Evolutionary conservation across 2,113 vertebrate species (phyloP).

Genomic region (Eulemur macaco): DNA sequence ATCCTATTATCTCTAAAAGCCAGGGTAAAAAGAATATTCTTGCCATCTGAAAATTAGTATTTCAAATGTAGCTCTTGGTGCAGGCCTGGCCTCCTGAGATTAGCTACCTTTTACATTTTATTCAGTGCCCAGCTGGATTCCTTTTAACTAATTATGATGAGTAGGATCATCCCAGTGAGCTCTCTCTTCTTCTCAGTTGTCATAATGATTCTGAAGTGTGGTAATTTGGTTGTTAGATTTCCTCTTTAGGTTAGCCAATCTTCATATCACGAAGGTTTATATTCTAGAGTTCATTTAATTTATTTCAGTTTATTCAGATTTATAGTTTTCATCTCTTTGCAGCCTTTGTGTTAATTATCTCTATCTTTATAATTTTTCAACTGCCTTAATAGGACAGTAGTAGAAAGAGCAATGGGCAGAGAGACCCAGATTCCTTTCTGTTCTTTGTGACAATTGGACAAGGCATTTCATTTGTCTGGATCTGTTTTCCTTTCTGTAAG

Average conservation of each 20-base stretch:
- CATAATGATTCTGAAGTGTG: slow-evolving; percentile 34
- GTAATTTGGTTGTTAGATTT: slow-evolving; percentile 45
- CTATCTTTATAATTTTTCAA: slow-evolving; percentile 19
- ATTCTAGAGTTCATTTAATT: slow-evolving; percentile 36
- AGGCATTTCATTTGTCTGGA: neutral
- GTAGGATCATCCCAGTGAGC: neutral
- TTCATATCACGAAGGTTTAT: slow-evolving; percentile 18
- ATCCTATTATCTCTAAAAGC: slow-evolving; percentile 37
- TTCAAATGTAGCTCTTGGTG: slow-evolving; percentile 47
- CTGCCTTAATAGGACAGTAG: neutral
- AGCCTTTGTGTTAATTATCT: slow-evolving; percentile 3
- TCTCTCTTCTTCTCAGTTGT: slow-evolving; percentile 20
- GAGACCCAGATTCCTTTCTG: neutral
- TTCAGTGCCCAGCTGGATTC: neutral
- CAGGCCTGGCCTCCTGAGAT: neutral
- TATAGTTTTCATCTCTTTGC: slow-evolving; percentile 27
- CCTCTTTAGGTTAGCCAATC: neutral
- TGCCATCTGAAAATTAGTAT: slow-evolving; percentile 16
- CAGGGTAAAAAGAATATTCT: neutral
- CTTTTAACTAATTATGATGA: slow-evolving; percentile 43
- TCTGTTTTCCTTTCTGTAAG: slow-evolving; percentile 29
- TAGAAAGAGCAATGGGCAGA: neutral
- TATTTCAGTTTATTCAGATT: slow-evolving; percentile 53
- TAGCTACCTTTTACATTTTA: slow-evolving; percentile 16
- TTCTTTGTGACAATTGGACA: neutral